These are phyloP conservation scores for Scaptodrosophila lebanonensis DNA, from an alignment of 1,140 invertebrate species.

Conservation along the genomic window DNA sequence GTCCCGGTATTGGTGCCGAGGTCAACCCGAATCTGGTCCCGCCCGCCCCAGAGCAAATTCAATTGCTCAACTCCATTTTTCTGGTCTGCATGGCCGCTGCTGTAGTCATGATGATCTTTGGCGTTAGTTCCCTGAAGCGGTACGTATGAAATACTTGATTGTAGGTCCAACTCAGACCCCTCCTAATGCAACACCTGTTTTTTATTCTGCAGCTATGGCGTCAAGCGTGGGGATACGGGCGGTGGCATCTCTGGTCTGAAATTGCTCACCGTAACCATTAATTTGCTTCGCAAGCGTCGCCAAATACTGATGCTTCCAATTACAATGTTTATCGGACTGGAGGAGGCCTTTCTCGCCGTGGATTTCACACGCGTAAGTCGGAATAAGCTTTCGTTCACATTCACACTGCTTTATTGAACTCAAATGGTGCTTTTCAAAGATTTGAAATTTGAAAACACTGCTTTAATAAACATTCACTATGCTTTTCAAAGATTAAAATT, in stretches of 20 bases:
- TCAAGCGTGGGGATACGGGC: constrained; percentile 58
- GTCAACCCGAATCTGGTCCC: constrained; percentile 83
- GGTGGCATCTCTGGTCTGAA: constrained; percentile 79
- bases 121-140: constrained; percentile 89
- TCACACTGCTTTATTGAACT: no score
- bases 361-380: constrained; percentile 90
- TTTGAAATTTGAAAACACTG: no score
- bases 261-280: constrained; percentile 87
- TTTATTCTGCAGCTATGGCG: constrained; percentile 53
- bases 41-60: constrained; percentile 84
- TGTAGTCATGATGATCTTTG: constrained; percentile 85
- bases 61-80: constrained; percentile 90
- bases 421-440: no score
- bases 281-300: constrained; percentile 85
- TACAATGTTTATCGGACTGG: constrained; percentile 95
- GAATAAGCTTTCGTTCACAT: no score
- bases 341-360: constrained; percentile 94
- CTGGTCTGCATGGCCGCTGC: constrained; percentile 87
- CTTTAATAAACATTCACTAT: no score
- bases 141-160: constrained; percentile 64
- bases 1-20: constrained; percentile 79
- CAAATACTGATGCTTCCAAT: constrained; percentile 92
- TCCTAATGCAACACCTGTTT: no score
- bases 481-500: no score
- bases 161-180: no score